phyloP scores from a whole-genome alignment of 2,113 vertebrate species.

The Platycercus adscitus region DNA sequence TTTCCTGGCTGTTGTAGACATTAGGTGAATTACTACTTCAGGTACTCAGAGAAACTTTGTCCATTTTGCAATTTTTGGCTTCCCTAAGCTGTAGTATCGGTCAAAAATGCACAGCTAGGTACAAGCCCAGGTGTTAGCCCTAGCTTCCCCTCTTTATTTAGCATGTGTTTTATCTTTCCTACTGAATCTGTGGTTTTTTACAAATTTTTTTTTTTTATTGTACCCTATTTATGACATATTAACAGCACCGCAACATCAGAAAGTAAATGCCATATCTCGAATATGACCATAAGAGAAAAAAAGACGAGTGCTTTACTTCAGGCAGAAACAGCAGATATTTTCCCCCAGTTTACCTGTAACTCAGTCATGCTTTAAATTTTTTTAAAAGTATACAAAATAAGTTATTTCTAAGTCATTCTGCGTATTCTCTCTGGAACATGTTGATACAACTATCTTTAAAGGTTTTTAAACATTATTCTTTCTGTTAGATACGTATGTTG shows the following conservation, averaged over 20 bases:
- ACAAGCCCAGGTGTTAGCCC: background rate
- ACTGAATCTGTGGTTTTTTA: background rate
- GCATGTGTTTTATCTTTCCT: background rate
- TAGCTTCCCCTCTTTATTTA: background rate
- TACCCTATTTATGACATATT: background rate
- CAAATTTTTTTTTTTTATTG: background rate
- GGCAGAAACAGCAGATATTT: background rate
- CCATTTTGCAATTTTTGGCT: background rate
- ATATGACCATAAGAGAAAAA: background rate
- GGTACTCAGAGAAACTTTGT: slow-evolving; percentile 10
- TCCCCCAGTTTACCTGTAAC: background rate
- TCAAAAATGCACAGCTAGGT: background rate
- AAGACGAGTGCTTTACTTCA: background rate
- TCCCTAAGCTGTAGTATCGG: background rate
- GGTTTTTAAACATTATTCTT: background rate
- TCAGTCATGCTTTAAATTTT: background rate
- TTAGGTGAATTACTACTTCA: background rate
- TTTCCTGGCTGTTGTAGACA: background rate
- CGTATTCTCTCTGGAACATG: background rate
- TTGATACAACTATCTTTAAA: background rate
- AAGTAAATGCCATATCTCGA: background rate
- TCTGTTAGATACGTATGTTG: background rate
- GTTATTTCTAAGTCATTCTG: background rate
- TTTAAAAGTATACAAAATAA: background rate
- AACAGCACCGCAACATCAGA: background rate